Evolutionary conservation across 2,888 invertebrate genomes (phyloP).

Genomic region (Myopa testacea): DNA sequence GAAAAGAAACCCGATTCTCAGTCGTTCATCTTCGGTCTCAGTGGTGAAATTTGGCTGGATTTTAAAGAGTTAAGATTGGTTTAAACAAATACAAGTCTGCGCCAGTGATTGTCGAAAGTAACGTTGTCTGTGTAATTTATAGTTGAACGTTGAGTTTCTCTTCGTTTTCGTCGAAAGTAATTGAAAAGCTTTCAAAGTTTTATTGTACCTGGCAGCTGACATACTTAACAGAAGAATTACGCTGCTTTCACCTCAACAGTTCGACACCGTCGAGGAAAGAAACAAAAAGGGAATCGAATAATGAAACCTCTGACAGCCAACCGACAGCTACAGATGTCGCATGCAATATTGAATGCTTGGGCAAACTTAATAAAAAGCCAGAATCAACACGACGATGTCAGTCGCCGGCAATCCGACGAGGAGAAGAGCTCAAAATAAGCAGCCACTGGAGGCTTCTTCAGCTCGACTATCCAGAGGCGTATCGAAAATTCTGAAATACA

Average conservation of each 20-base stretch:
- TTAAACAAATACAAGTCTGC: too few species aligned
- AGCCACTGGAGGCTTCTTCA: too few species aligned
- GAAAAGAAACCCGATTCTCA: conserved; percentile 38
- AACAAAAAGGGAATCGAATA: conserved; percentile 40
- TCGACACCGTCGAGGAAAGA: not conserved
- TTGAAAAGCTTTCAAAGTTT: too few species aligned
- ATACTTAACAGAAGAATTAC: not conserved
- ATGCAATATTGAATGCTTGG: conserved; percentile 51
- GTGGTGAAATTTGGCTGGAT: conserved; percentile 41
- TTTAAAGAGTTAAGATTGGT: conserved; percentile 28
- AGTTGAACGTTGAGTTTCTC: too few species aligned
- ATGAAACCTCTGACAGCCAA: conserved; percentile 53
- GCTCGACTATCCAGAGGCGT: too few species aligned
- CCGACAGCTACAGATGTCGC: conserved; percentile 53
- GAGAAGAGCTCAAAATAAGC: not conserved
- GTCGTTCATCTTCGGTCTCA: conserved; percentile 38
- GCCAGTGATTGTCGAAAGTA: too few species aligned
- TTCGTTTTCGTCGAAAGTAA: too few species aligned
- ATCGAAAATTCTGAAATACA: too few species aligned
- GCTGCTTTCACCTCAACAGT: not conserved
- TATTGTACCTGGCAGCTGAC: too few species aligned
- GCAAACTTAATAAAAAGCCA: conserved; percentile 43
- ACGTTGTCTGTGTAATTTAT: too few species aligned
- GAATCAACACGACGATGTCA: conserved; percentile 21
- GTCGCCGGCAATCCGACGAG: not conserved